Evolutionary conservation across 2,113 vertebrate species (phyloP).

Genomic region (Girardinichthys multiradiatus): DNA sequence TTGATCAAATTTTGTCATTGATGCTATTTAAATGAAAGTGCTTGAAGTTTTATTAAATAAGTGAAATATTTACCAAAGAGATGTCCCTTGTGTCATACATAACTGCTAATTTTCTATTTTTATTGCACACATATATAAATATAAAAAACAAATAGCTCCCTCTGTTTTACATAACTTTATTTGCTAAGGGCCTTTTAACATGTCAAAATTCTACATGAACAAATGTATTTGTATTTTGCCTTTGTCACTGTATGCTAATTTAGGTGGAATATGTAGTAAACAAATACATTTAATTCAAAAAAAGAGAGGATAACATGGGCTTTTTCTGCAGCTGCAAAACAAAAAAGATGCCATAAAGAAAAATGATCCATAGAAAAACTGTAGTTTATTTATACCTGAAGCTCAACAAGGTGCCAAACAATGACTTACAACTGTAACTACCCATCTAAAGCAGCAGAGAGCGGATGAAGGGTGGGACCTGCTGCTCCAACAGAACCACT

Average conservation of each 20-base stretch:
- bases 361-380: neutral
- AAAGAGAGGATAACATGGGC: no score
- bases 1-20: neutral
- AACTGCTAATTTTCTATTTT: conserved; percentile 7
- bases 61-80: conserved; percentile 1
- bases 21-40: neutral
- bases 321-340: neutral
- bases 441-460: neutral
- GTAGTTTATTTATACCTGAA: neutral
- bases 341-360: neutral
- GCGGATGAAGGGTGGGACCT: neutral
- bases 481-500: no score
- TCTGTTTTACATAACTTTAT: conserved; percentile 14
- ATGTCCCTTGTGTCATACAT: conserved; percentile 12
- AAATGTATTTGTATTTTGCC: conserved; percentile 35
- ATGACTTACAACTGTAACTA: neutral
- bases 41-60: conserved; percentile 13
- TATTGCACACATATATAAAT: conserved; percentile 8
- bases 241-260: conserved; percentile 32
- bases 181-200: conserved; percentile 25
- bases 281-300: neutral
- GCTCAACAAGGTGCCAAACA: neutral
- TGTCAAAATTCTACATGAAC: conserved; percentile 13
- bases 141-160: conserved; percentile 23
- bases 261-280: conserved; percentile 10